These are phyloP conservation scores for Brachyhypopomus occidentalis DNA, from an alignment of 2,113 vertebrate genomes.

Conservation along the genomic window DNA sequence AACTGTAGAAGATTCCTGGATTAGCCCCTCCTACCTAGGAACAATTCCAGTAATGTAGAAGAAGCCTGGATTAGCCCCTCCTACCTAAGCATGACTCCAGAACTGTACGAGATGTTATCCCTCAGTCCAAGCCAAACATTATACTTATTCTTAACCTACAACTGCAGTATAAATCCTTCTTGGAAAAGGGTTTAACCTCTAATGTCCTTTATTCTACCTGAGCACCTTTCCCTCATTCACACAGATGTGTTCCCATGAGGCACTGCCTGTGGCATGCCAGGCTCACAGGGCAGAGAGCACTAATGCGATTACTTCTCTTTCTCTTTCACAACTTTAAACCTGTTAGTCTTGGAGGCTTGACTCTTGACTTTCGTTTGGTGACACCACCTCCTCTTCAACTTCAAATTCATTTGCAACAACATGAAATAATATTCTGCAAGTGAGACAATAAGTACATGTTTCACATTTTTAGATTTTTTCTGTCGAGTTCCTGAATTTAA, in stretches of 20 bases:
- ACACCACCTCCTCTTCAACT: slow-evolving; percentile 57
- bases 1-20: too few relatives aligned
- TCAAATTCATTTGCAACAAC: slow-evolving; percentile 56
- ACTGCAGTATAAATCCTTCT: slow-evolving; percentile 25
- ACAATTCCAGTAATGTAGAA: too few relatives aligned
- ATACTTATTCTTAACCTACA: neutral
- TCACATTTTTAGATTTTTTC: neutral
- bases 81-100: neutral
- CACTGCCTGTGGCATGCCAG: slow-evolving; percentile 63
- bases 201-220: slow-evolving; percentile 56
- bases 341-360: slow-evolving; percentile 74
- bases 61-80: neutral
- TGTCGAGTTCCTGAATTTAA: too few relatives aligned
- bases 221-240: slow-evolving; percentile 57
- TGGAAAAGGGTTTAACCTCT: slow-evolving; percentile 32
- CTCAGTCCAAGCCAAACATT: slow-evolving; percentile 7
- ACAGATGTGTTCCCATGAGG: slow-evolving; percentile 65
- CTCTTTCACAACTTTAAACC: slow-evolving; percentile 74
- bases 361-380: slow-evolving; percentile 67
- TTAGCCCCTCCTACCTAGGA: too few relatives aligned
- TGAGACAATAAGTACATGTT: neutral
- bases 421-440: slow-evolving; percentile 40
- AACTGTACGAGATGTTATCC: neutral
- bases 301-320: slow-evolving; percentile 75
- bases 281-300: slow-evolving; percentile 61